These are phyloP conservation scores for Apocheima hispidaria DNA, from an alignment of 2,888 invertebrate genomes.

Conservation along the genomic window DNA sequence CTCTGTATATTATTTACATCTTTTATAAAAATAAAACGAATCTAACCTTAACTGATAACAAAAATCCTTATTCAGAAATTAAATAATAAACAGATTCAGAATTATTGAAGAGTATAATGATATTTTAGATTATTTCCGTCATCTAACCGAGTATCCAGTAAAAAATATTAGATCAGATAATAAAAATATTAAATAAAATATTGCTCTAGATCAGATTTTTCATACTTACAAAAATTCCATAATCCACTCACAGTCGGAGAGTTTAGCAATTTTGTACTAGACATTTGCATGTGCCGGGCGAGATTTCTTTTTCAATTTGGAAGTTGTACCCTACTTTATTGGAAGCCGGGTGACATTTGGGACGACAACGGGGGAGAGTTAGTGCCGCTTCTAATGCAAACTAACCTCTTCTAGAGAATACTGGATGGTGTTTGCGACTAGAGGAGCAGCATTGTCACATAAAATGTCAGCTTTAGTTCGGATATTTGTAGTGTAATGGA, in stretches of 20 bases:
- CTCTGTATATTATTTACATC: too few relatives aligned
- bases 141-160: too few relatives aligned
- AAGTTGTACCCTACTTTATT: slow-evolving; percentile 77
- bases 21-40: too few relatives aligned
- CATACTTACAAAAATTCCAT: slow-evolving; percentile 23
- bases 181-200: too few relatives aligned
- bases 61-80: too few relatives aligned
- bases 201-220: background rate
- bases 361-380: slow-evolving; percentile 57
- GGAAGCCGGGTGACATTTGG: slow-evolving; percentile 66
- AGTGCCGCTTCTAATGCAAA: slow-evolving; percentile 42
- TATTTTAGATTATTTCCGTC: too few relatives aligned
- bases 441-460: background rate
- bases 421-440: slow-evolving; percentile 10
- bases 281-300: slow-evolving; percentile 69
- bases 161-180: too few relatives aligned
- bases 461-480: background rate
- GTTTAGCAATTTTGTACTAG: slow-evolving; percentile 70
- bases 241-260: slow-evolving; percentile 42
- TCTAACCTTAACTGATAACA: too few relatives aligned
- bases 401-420: slow-evolving; percentile 25
- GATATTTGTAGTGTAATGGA: background rate
- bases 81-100: too few relatives aligned
- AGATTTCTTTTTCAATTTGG: slow-evolving; percentile 82
- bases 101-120: too few relatives aligned